Evolutionary conservation across 30 jellyfish, hydroid and myxozoan species (phyloP).

Genomic region (Cassiopea xamachana): DNA sequence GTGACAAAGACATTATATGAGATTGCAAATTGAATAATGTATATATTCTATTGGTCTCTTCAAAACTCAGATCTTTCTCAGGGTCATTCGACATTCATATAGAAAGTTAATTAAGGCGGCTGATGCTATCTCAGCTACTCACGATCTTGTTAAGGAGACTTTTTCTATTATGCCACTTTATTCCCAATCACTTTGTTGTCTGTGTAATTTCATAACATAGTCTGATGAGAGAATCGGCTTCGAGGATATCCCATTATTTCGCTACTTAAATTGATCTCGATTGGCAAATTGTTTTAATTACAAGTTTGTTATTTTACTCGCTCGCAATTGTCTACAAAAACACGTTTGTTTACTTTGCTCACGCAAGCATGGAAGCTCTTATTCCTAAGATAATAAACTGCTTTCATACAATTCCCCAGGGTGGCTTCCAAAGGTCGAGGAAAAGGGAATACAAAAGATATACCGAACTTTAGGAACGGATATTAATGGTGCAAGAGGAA

Average conservation of each 20-base stretch:
- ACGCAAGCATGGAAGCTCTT: constrained; percentile 6
- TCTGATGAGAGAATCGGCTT: constrained; percentile 62
- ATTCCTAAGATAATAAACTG: not conserved
- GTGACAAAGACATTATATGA: constrained; percentile 28
- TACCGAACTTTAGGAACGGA: not conserved
- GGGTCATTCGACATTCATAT: constrained; percentile 63
- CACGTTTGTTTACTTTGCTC: constrained; percentile 18
- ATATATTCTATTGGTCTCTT: not conserved
- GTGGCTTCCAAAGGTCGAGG: not conserved
- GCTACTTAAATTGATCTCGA: constrained; percentile 27
- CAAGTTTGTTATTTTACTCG: constrained; percentile 44
- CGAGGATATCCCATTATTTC: constrained; percentile 50
- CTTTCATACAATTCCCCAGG: not conserved
- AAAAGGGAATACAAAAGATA: not conserved
- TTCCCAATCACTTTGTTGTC: not conserved
- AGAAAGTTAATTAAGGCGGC: constrained; percentile 8
- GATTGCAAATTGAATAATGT: constrained; percentile 36
- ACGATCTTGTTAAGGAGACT: not conserved
- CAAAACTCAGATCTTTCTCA: constrained; percentile 29
- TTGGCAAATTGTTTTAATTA: constrained; percentile 45
- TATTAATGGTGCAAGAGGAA: no score
- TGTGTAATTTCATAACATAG: constrained; percentile 18
- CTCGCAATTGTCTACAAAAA: constrained; percentile 6
- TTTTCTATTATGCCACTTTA: not conserved
- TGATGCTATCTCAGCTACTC: not conserved